These are phyloP conservation scores for Pycnomerus fuliginosus DNA, from an alignment of 2,888 invertebrate species.

Conservation along the genomic window DNA sequence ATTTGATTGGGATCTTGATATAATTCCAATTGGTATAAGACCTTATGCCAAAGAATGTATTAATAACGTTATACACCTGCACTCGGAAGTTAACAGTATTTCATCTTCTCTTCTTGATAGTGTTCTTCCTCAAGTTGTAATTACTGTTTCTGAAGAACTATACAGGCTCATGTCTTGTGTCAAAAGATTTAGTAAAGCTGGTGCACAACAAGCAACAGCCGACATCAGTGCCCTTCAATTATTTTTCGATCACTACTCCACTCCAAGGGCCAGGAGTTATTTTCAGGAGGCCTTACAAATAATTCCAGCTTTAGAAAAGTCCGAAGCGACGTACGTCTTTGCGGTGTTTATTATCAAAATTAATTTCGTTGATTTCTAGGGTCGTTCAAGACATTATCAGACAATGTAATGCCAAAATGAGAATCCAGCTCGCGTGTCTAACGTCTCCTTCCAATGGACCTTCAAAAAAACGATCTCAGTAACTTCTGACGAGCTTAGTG, in stretches of 20 bases:
- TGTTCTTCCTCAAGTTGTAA: conserved; percentile 75
- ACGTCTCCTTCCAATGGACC: conserved; percentile 22
- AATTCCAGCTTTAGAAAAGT: conserved; percentile 65
- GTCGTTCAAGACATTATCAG: conserved; percentile 64
- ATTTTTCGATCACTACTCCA: conserved; percentile 64
- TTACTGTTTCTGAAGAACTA: conserved; percentile 91
- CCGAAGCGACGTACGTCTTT: conserved; percentile 46
- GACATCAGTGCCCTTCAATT: conserved; percentile 71
- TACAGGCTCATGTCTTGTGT: conserved; percentile 83
- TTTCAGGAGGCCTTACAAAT: conserved; percentile 80
- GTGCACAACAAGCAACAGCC: conserved; percentile 76
- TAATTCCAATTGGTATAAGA: conserved; percentile 73
- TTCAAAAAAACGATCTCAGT: conserved; percentile 14
- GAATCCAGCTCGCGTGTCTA: conserved; percentile 67
- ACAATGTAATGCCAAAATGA: conserved; percentile 66
- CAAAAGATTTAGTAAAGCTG: conserved; percentile 65
- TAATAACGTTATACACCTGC: conserved; percentile 77
- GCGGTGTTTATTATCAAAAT: conserved; percentile 2
- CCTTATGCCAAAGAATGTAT: conserved; percentile 89
- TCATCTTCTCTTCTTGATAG: conserved; percentile 76
- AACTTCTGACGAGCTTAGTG: conserved; percentile 16
- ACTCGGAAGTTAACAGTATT: conserved; percentile 74
- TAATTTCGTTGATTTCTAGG: conserved; percentile 44
- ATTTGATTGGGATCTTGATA: conserved; percentile 81
- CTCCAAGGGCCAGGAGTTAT: conserved; percentile 68